These are phyloP conservation scores for Sturmia bella DNA, from an alignment of 2,888 invertebrate genomes.

Conservation along the genomic window DNA sequence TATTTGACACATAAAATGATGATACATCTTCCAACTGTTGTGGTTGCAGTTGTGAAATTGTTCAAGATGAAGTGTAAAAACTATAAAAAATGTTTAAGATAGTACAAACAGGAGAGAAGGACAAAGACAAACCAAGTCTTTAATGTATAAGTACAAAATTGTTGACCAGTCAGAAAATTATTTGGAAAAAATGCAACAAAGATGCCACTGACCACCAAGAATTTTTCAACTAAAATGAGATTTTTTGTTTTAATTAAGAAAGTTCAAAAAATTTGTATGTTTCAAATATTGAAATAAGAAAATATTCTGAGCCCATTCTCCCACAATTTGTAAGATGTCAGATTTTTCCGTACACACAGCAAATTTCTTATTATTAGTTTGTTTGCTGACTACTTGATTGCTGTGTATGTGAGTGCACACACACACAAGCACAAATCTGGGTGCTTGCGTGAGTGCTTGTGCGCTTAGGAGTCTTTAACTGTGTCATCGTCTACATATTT, in stretches of 20 bases:
- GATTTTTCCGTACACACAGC: not conserved
- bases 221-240: too few relatives aligned
- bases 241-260: too few relatives aligned
- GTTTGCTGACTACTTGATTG: slow-evolving; percentile 14
- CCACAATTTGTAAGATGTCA: not conserved
- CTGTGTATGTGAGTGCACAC: not conserved
- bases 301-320: not conserved
- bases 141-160: not conserved
- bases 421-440: too few relatives aligned
- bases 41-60: not conserved
- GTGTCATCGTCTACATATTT: not conserved
- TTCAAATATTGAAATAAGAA: not conserved
- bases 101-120: not conserved
- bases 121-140: not conserved
- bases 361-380: slow-evolving; percentile 56
- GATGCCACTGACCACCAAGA: too few relatives aligned
- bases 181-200: too few relatives aligned
- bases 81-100: not conserved
- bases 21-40: slow-evolving; percentile 45
- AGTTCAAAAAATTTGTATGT: too few relatives aligned
- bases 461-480: not conserved
- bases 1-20: slow-evolving; percentile 66
- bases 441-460: not conserved
- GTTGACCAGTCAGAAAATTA: not conserved
- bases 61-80: slow-evolving; percentile 29